Conservation (phyloP, 1,140 invertebrate genomes). For the Sycophila sp. region DNA sequence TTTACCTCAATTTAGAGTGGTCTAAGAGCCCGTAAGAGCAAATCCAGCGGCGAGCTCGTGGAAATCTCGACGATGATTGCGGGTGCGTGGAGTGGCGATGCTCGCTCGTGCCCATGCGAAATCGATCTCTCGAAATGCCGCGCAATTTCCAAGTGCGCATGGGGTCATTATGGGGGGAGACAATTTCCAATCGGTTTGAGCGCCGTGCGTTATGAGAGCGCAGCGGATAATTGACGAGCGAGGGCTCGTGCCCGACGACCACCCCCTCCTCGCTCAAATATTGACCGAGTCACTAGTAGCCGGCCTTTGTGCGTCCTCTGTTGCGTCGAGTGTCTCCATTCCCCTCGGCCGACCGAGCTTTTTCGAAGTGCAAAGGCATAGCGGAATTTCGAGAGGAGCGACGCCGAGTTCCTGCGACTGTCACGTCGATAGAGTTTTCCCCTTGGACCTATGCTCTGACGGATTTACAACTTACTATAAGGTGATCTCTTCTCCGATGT, state of each 20-base stretch:
- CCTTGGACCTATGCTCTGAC: no score
- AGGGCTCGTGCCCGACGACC: no score
- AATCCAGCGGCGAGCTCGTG: background rate
- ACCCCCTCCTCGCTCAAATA: no score
- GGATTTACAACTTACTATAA: no score
- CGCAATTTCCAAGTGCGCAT: conserved; percentile 46
- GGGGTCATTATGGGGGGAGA: conserved; percentile 53
- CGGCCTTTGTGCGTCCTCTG: no score
- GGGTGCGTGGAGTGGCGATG: conserved; percentile 1
- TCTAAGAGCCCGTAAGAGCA: background rate
- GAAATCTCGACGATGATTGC: background rate
- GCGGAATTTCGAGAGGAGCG: background rate
- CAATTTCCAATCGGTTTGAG: conserved; percentile 43
- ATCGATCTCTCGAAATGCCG: conserved; percentile 56
- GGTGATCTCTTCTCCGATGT: no score
- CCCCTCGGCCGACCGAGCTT: no score
- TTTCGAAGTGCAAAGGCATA: no score
- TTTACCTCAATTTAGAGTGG: background rate
- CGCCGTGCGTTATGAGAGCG: background rate
- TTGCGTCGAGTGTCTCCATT: no score
- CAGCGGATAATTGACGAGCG: no score
- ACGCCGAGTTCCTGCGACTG: background rate
- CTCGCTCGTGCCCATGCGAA: no score
- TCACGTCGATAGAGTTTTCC: background rate
- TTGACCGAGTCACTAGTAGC: no score